Evolutionary conservation across 2,888 invertebrate genomes (phyloP).

Genomic region (Muscina levida): DNA sequence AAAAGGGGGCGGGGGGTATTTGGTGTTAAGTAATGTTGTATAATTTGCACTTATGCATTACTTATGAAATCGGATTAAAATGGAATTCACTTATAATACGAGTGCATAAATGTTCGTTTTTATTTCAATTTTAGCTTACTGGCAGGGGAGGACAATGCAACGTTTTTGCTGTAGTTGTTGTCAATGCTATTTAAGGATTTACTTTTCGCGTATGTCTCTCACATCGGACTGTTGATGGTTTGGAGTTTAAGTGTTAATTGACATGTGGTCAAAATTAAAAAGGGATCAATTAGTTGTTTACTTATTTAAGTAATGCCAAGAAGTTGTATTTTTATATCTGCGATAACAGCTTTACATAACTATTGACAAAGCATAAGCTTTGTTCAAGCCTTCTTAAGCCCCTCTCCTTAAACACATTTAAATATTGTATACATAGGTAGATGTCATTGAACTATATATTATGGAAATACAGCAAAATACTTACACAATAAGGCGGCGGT

Average conservation of each 20-base stretch:
- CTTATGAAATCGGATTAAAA: constrained; percentile 62
- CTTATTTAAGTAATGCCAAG: no score
- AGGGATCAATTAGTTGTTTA: constrained; percentile 13
- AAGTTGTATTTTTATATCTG: no score
- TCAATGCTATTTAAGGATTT: constrained; percentile 53
- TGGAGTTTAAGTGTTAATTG: constrained; percentile 49
- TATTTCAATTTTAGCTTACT: no score
- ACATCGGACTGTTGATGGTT: not conserved
- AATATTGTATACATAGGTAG: no score
- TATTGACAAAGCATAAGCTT: constrained; percentile 1
- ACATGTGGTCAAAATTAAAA: constrained; percentile 57
- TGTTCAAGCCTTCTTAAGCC: no score
- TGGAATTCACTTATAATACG: constrained; percentile 29
- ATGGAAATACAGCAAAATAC: no score
- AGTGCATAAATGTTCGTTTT: no score
- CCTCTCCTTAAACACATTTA: no score
- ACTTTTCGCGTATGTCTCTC: constrained; percentile 31
- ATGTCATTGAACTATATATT: no score
- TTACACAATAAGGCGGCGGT: constrained; percentile 80
- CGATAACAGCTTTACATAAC: constrained; percentile 23
- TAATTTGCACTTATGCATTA: constrained; percentile 51
- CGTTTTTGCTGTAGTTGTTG: no score
- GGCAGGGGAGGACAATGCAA: no score
- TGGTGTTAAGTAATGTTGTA: constrained; percentile 38
- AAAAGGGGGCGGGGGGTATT: not conserved